Evolutionary conservation across 2,888 invertebrate genomes (phyloP), one percentile per base, ranked within the genome.

Genomic region (Drosophila prostipennis): DNA sequence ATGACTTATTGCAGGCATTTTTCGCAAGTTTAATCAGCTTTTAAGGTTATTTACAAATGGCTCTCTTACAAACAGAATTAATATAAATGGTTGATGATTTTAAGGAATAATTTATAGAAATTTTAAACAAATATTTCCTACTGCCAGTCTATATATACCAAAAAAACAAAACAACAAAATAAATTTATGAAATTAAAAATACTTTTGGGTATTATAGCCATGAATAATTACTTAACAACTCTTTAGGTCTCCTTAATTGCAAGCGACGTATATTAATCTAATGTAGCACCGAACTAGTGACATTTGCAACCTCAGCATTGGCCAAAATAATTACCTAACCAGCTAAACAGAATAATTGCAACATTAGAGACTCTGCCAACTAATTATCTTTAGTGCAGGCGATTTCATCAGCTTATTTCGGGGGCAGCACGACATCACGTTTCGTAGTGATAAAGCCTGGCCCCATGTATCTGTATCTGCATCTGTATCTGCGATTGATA

Each of bases 371-470:
- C 64, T 63, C 37, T 29, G 46, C 48, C 61, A 61, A 48, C 48
- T 42, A 63, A 63, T 63, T 63, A 63, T 49, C 63, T 63, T 49
- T 63, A 61, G 61, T 61, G 61, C 61, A 32, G 61, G 40, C 60
- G 13, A 32, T 45, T 32, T 46, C 39, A 48, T 16, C 46, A 40
- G 26, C 34, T 60, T 26, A 16, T 26, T 23, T 34, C n/a, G 6
- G 37, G 32, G 14, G 45, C 58, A 43, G 45, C 48, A 51, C 26
- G 39, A 46, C 40, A 58, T 40, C 70, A 71, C 72, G 72, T 55
- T 49, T 7, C 43, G 13, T 7, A 42, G 40, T 46, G 73, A 64
- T 71, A 71, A 71, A 16, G n/a, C 39, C 39, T 34, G 36, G 5
- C 34, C 39, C 11, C 42, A 19, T 56, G 57, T 36, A 29, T 13